These are phyloP conservation scores for Junonia oenone DNA, from an alignment of 2,888 invertebrate species.

Conservation along the genomic window DNA sequence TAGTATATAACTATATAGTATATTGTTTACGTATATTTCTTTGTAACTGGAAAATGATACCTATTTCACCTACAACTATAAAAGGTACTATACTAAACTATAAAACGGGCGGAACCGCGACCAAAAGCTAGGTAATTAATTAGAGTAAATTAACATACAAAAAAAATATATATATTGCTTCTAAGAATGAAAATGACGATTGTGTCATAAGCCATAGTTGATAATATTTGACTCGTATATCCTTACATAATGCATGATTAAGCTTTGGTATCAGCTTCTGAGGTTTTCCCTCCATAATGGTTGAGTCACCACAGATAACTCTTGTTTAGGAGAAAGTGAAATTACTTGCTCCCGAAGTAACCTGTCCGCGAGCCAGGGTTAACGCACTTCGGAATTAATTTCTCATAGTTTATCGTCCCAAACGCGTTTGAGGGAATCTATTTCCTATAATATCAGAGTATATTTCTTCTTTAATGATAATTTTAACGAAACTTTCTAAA, in stretches of 20 bases:
- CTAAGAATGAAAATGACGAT: background rate
- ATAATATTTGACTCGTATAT: background rate
- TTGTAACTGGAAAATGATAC: too few relatives aligned
- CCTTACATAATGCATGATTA: background rate
- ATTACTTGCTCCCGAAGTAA: background rate
- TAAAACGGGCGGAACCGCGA: too few relatives aligned
- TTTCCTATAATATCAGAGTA: too few relatives aligned
- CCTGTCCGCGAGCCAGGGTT: conserved; percentile 9
- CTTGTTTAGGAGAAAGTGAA: conserved; percentile 10
- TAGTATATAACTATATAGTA: too few relatives aligned
- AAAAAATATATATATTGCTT: too few relatives aligned
- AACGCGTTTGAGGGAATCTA: background rate
- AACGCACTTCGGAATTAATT: conserved; percentile 7
- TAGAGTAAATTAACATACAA: too few relatives aligned
- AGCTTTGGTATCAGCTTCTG: background rate
- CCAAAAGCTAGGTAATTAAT: too few relatives aligned
- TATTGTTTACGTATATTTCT: too few relatives aligned
- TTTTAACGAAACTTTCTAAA: too few relatives aligned
- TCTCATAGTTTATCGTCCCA: background rate
- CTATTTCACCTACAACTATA: too few relatives aligned
- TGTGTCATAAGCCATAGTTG: background rate
- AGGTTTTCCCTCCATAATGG: conserved; percentile 7
- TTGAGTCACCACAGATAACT: conserved; percentile 1
- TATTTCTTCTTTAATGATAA: too few relatives aligned
- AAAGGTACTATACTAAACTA: too few relatives aligned